Evolutionary conservation across 2,888 invertebrate genomes (phyloP).

Genomic region (Brachypalpus laphriformis): DNA sequence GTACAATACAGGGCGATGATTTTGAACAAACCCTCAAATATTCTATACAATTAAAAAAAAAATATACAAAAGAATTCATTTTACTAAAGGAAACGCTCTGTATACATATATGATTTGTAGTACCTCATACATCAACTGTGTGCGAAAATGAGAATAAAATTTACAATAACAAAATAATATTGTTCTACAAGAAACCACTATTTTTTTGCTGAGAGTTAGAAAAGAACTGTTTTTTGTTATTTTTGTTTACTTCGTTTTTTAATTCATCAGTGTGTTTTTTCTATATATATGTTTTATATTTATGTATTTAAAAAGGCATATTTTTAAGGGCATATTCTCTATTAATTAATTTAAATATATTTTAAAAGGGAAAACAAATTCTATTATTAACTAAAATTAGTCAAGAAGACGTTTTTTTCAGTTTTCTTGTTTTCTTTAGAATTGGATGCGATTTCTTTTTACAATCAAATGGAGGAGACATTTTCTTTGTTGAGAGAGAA

Average conservation of each 20-base stretch:
- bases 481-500: conserved; percentile 39
- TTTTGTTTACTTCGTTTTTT: conserved; percentile 28
- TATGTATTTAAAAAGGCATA: conserved; percentile 75
- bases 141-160: conserved; percentile 43
- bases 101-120: conserved; percentile 16
- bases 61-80: conserved; percentile 55
- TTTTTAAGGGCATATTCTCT: conserved; percentile 75
- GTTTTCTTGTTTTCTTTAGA: conserved; percentile 32
- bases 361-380: conserved; percentile 52
- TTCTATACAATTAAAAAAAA: conserved; percentile 38
- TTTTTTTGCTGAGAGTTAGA: conserved; percentile 36
- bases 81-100: conserved; percentile 47
- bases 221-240: conserved; percentile 38
- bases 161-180: conserved; percentile 31
- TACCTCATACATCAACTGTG: conserved; percentile 24
- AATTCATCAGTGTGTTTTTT: conserved; percentile 54
- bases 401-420: conserved; percentile 38
- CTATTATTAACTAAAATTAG: conserved; percentile 68
- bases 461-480: conserved; percentile 31
- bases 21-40: conserved; percentile 14
- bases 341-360: conserved; percentile 68
- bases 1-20: not conserved
- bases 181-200: conserved; percentile 63
- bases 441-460: conserved; percentile 53
- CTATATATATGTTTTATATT: conserved; percentile 20